These are phyloP conservation scores for Oncorhynchus tshawytscha DNA, from an alignment of 2,113 vertebrate species.

Conservation along the genomic window DNA sequence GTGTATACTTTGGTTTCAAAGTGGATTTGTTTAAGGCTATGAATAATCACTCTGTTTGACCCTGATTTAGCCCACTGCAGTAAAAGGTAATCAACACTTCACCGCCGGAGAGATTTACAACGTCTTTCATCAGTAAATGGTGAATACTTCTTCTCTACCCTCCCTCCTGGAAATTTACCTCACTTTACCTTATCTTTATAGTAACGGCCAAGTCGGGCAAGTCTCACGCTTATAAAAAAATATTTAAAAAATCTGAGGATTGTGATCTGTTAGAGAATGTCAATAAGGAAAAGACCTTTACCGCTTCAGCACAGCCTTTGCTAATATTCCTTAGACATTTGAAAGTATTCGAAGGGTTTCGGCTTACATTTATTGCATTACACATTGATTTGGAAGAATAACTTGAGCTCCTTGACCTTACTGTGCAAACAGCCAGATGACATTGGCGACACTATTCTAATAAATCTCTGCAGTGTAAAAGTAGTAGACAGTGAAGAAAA, in stretches of 20 bases:
- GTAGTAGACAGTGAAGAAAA: slow-evolving; percentile 51
- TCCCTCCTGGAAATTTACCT: neutral
- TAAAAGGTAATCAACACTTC: slow-evolving; percentile 12
- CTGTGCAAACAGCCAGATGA: slow-evolving; percentile 4
- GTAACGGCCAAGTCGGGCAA: neutral
- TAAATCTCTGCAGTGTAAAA: neutral
- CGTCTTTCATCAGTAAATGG: neutral
- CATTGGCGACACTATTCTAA: neutral
- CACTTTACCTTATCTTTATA: no score
- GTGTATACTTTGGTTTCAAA: no score
- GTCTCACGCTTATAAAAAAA: no score
- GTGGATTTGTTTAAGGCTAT: no score
- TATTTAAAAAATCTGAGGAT: neutral
- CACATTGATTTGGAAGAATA: neutral
- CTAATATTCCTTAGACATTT: neutral
- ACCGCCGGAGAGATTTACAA: neutral
- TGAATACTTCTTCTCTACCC: neutral
- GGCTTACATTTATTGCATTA: neutral
- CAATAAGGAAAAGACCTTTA: neutral
- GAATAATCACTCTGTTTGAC: no score
- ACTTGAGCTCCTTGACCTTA: neutral
- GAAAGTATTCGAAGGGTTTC: neutral
- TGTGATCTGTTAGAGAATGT: neutral
- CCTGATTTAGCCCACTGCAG: no score
- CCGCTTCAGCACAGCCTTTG: neutral